Percentiles rank a stretch among this genome's conserved stretches.
Conservation (phyloP, 2,888 invertebrate genomes). For the Caenorhabditis afra region DNA sequence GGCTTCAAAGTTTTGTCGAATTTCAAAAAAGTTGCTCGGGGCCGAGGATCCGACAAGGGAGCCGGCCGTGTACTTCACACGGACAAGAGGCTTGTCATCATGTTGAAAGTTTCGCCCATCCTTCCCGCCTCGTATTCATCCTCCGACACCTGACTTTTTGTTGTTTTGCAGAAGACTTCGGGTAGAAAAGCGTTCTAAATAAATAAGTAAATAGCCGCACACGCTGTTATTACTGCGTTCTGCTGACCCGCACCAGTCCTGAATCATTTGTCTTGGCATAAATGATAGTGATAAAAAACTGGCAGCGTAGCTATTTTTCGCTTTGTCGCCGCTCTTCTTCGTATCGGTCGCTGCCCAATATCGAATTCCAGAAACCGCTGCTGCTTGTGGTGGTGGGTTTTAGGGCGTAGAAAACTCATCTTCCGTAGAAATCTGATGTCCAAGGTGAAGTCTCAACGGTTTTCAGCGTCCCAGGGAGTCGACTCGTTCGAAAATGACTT, state of each 20-base stretch:
- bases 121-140: neutral
- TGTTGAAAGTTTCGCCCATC: neutral
- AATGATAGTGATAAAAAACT: constrained; percentile 61
- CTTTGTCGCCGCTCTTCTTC: constrained; percentile 15
- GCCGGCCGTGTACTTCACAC: constrained; percentile 19
- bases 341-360: constrained; percentile 32
- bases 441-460: neutral
- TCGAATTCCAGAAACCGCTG: constrained; percentile 52
- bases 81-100: constrained; percentile 30
- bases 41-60: neutral
- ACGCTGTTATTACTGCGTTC: constrained; percentile 5
- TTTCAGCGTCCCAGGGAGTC: constrained; percentile 19
- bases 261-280: constrained; percentile 53
- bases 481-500: constrained; percentile 17
- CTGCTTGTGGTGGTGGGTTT: constrained; percentile 32
- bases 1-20: too few species aligned
- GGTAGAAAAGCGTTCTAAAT: constrained; percentile 13
- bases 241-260: constrained; percentile 25
- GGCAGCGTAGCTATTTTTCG: constrained; percentile 52
- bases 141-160: constrained; percentile 25
- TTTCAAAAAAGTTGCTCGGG: neutral
- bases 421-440: neutral
- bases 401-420: neutral
- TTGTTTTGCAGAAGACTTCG: constrained; percentile 39
- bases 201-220: constrained; percentile 35